These are phyloP conservation scores for Microcebus tavaratra DNA, from an alignment of 2,113 vertebrate species.

Conservation along the genomic window DNA sequence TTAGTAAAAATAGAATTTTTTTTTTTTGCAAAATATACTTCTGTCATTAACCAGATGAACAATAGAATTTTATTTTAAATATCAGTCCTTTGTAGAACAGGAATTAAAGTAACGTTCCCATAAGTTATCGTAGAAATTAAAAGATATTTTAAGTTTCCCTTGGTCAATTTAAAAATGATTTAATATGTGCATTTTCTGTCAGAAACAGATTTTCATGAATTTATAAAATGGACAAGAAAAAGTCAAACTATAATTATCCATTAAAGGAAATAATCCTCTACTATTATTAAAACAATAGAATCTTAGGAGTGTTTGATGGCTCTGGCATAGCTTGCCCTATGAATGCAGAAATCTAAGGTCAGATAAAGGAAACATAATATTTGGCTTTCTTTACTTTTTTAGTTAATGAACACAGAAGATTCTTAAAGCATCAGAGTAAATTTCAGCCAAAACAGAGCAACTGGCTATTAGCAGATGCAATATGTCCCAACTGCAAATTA, in stretches of 20 bases:
- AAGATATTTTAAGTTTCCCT: conserved; percentile 38
- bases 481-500: not conserved
- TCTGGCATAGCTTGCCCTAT: not conserved
- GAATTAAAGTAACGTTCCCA: conserved; percentile 30
- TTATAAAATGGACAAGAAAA: conserved; percentile 24
- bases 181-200: not conserved
- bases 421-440: conserved; percentile 39
- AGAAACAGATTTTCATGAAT: conserved; percentile 50
- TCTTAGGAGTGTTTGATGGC: not conserved
- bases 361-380: conserved; percentile 46
- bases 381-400: conserved; percentile 26
- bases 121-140: conserved; percentile 48
- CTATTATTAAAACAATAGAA: conserved; percentile 26
- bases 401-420: conserved; percentile 22
- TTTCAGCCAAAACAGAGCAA: not conserved
- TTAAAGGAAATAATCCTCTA: conserved; percentile 14
- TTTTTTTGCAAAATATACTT: conserved; percentile 21
- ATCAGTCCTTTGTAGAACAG: not conserved
- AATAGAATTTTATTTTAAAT: not conserved
- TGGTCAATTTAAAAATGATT: conserved; percentile 42
- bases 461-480: not conserved
- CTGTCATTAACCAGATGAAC: not conserved
- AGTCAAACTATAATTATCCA: conserved; percentile 24
- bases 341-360: conserved; percentile 22
- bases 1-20: conserved; percentile 33